phyloP scores from a whole-genome alignment of 1,140 invertebrate species.

The Proales similis region DNA sequence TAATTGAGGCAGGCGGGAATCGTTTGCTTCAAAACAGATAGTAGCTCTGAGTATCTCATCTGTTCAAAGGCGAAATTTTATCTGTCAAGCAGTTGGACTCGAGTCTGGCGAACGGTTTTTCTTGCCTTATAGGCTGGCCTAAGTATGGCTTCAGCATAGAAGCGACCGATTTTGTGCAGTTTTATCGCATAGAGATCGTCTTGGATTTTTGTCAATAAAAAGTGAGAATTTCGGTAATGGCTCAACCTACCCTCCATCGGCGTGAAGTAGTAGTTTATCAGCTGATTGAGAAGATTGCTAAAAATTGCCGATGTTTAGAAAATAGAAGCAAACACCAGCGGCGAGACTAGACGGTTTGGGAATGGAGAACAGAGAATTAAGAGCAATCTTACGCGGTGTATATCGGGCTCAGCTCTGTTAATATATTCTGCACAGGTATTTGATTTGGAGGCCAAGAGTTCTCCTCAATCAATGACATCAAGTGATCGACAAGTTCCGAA shows the following conservation, averaged over 20 bases:
- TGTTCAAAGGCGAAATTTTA: background rate
- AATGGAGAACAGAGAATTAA: background rate
- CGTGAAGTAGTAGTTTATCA: conserved; percentile 10
- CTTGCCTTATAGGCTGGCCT: conserved; percentile 16
- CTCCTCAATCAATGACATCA: conserved; percentile 22
- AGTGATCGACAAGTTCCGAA: conserved; percentile 21
- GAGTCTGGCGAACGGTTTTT: background rate
- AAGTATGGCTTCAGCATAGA: conserved; percentile 24
- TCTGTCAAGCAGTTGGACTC: background rate
- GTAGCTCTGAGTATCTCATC: conserved; percentile 24
- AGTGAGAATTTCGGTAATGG: background rate
- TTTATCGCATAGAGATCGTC: conserved; percentile 15
- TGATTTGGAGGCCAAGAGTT: conserved; percentile 21
- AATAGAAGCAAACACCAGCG: conserved; percentile 9
- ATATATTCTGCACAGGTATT: conserved; percentile 27
- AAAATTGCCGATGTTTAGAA: background rate
- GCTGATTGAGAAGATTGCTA: conserved; percentile 17
- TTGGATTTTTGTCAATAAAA: conserved; percentile 8
- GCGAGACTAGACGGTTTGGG: too few species aligned
- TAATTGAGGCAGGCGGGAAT: conserved; percentile 1
- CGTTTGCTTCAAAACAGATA: conserved; percentile 14
- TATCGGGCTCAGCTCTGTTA: conserved; percentile 6
- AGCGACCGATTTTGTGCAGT: conserved; percentile 14
- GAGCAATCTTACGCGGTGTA: conserved; percentile 4
- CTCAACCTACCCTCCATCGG: conserved; percentile 1